Evolutionary conservation across 2,113 vertebrate species (phyloP).

Genomic region (Recurvirostra avosetta): DNA sequence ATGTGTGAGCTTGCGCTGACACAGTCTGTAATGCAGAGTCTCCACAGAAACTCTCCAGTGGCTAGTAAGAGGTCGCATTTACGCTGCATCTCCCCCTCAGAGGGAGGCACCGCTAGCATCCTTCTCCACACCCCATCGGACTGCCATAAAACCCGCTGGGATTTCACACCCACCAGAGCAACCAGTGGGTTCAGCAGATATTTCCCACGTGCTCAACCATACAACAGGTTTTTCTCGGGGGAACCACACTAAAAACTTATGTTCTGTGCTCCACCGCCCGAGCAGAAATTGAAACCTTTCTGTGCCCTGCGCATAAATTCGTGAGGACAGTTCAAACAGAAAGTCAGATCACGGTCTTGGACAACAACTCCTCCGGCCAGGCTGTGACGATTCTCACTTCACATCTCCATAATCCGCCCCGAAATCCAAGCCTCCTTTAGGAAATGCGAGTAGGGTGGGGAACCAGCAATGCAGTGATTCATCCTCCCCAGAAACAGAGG

Average conservation of each 20-base stretch:
- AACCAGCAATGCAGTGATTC: slow-evolving; percentile 42
- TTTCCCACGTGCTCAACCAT: accelerated
- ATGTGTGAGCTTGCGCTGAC: background rate
- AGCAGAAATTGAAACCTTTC: background rate
- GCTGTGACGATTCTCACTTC: background rate
- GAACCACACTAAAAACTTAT: background rate
- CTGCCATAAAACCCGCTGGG: accelerated
- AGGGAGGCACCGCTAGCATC: background rate
- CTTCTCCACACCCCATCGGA: background rate
- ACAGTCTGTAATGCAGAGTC: background rate
- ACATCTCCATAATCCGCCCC: background rate
- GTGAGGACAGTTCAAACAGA: background rate
- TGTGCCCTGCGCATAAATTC: accelerated
- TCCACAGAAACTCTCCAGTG: background rate
- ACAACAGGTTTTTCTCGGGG: background rate
- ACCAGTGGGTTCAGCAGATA: background rate
- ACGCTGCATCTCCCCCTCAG: background rate
- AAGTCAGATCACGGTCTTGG: background rate
- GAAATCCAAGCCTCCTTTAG: background rate
- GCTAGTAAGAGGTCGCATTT: background rate
- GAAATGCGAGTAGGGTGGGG: slow-evolving; percentile 16
- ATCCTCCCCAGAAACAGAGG: slow-evolving; percentile 31
- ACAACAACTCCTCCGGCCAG: background rate
- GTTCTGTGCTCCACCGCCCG: background rate
- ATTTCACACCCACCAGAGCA: background rate